Evolutionary conservation across 2,888 invertebrate genomes (phyloP).

Genomic region (Hymenopus coronatus): DNA sequence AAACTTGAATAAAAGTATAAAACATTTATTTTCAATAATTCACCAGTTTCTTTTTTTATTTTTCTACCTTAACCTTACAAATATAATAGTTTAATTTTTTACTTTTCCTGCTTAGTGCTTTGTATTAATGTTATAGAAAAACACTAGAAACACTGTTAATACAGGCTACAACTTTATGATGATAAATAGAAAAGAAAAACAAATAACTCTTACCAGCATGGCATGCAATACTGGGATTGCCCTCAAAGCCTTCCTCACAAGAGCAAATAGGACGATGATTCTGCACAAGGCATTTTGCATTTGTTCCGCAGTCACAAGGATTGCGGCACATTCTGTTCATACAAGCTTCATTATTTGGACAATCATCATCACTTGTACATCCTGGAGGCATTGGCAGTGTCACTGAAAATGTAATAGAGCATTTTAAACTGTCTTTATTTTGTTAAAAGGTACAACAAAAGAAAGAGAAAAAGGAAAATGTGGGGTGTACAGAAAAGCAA

Average conservation of each 20-base stretch:
- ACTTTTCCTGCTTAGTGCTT: background rate
- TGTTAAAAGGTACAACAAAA: background rate
- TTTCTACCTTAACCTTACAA: too few species aligned
- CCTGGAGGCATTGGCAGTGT: constrained; percentile 62
- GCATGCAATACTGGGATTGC: constrained; percentile 81
- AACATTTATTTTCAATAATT: too few species aligned
- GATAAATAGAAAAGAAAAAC: background rate
- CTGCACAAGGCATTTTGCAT: constrained; percentile 76
- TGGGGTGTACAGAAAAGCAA: too few species aligned
- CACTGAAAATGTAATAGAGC: constrained; percentile 41
- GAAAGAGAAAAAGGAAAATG: too few species aligned
- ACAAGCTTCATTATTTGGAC: constrained; percentile 75
- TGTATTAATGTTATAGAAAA: background rate
- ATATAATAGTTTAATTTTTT: too few species aligned
- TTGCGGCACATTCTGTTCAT: constrained; percentile 82
- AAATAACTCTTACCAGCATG: constrained; percentile 51
- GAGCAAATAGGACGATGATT: constrained; percentile 85
- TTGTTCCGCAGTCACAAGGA: constrained; percentile 83
- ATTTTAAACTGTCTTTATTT: background rate
- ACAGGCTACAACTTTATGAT: background rate
- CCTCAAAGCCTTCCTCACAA: constrained; percentile 79
- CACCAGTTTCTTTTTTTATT: too few species aligned
- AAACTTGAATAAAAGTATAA: too few species aligned
- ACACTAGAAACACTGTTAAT: background rate
- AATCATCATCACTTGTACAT: constrained; percentile 77